A percentile compares a stretch with the other conserved stretches of the same genome.
phyloP scores from a whole-genome alignment of 2,113 vertebrate species.

The Cyanocitta stelleri region DNA sequence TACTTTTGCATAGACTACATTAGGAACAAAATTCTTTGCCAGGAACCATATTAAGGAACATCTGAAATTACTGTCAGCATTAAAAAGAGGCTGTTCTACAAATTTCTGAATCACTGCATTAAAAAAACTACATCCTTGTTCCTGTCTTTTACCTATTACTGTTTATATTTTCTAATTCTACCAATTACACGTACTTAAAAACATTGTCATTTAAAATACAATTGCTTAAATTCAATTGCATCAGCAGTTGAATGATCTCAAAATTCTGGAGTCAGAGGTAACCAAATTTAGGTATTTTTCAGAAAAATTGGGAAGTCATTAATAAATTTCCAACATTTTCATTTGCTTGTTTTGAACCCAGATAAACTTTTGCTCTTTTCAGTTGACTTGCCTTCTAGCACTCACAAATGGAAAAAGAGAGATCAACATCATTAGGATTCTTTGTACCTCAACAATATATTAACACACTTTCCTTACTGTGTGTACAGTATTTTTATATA shows the following conservation, averaged over 20 bases:
- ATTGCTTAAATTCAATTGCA: conserved; percentile 27
- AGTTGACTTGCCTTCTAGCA: conserved; percentile 26
- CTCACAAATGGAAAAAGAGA: neutral
- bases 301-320: conserved; percentile 1
- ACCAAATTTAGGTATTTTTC: conserved; percentile 5
- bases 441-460: conserved; percentile 18
- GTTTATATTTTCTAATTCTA: neutral
- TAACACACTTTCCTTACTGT: neutral
- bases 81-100: neutral
- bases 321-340: conserved; percentile 52
- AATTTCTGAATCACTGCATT: neutral
- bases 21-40: neutral
- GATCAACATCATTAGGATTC: conserved; percentile 28
- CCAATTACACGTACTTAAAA: neutral
- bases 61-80: neutral
- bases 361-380: conserved; percentile 53
- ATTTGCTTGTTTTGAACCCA: conserved; percentile 28
- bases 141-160: neutral
- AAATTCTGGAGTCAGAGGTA: conserved; percentile 26
- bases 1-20: neutral
- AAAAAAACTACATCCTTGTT: neutral
- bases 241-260: neutral
- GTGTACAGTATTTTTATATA: neutral
- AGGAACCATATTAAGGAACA: neutral
- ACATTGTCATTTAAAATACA: neutral